Evolutionary conservation across 2,888 invertebrate species (phyloP).

Genomic region (Gymnocheta viridis): DNA sequence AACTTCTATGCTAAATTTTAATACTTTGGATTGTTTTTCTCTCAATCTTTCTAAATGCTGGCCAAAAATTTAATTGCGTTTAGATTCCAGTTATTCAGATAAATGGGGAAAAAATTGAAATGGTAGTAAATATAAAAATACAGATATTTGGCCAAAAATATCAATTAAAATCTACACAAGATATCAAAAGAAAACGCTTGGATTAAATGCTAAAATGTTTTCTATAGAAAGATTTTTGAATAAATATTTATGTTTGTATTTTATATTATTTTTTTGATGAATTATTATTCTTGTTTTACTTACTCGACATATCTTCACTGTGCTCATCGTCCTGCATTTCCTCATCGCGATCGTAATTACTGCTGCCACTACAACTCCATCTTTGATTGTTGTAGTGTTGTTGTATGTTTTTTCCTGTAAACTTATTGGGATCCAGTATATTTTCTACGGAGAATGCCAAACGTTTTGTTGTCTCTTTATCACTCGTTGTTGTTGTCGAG

Average conservation of each 20-base stretch:
- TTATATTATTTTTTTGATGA: background rate
- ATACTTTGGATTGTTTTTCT: slow-evolving; percentile 44
- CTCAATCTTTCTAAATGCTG: background rate
- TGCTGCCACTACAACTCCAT: slow-evolving; percentile 81
- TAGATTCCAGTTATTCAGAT: slow-evolving; percentile 30
- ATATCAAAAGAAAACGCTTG: background rate
- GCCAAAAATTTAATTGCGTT: slow-evolving; percentile 47
- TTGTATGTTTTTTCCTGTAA: slow-evolving; percentile 86
- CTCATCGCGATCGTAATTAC: slow-evolving; percentile 81
- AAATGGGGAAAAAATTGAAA: background rate
- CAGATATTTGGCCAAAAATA: slow-evolving; percentile 27
- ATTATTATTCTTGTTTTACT: slow-evolving; percentile 75
- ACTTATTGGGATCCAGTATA: slow-evolving; percentile 94
- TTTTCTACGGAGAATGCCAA: slow-evolving; percentile 95
- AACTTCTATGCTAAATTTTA: slow-evolving; percentile 45
- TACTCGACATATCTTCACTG: slow-evolving; percentile 83
- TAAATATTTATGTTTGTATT: background rate
- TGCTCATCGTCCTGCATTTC: slow-evolving; percentile 82
- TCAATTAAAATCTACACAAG: slow-evolving; percentile 23
- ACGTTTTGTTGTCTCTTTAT: slow-evolving; percentile 82
- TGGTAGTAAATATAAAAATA: background rate
- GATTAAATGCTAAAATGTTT: slow-evolving; percentile 18
- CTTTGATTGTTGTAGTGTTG: slow-evolving; percentile 76
- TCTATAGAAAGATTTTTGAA: background rate
- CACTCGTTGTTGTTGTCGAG: slow-evolving; percentile 77